phyloP scores from a whole-genome alignment of 2,888 invertebrate species.

The Meiosimyza decipiens region DNA sequence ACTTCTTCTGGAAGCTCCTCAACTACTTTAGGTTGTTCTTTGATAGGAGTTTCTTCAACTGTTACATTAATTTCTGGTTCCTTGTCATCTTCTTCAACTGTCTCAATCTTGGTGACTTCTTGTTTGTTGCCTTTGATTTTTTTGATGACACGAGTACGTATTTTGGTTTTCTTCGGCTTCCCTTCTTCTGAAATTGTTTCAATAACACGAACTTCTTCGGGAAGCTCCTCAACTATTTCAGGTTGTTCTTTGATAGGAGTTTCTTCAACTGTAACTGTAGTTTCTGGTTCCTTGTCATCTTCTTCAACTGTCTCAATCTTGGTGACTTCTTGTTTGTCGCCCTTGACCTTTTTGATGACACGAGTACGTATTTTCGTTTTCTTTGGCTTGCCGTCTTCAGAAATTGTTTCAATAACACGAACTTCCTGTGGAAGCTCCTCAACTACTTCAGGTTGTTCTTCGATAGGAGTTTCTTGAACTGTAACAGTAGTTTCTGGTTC shows the following conservation, averaged over 20 bases:
- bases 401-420: slow-evolving; percentile 43
- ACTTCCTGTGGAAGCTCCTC: slow-evolving; percentile 50
- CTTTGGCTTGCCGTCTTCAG: slow-evolving; percentile 45
- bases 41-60: slow-evolving; percentile 35
- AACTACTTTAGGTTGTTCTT: slow-evolving; percentile 29
- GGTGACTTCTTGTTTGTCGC: slow-evolving; percentile 50
- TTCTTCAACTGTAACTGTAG: slow-evolving; percentile 51
- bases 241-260: slow-evolving; percentile 28
- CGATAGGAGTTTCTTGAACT: slow-evolving; percentile 44
- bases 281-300: slow-evolving; percentile 46
- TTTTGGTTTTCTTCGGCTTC: slow-evolving; percentile 36
- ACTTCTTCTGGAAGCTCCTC: slow-evolving; percentile 36
- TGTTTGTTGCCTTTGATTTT: slow-evolving; percentile 36
- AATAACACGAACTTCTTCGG: slow-evolving; percentile 38
- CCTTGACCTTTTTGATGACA: slow-evolving; percentile 50
- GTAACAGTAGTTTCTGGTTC: slow-evolving; percentile 47
- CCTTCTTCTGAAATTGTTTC: slow-evolving; percentile 39
- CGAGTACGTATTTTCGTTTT: slow-evolving; percentile 52
- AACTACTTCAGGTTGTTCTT: slow-evolving; percentile 39
- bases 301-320: slow-evolving; percentile 53
- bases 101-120: slow-evolving; percentile 39
- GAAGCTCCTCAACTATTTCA: slow-evolving; percentile 30
- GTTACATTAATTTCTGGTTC: slow-evolving; percentile 35
- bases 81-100: slow-evolving; percentile 38
- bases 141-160: slow-evolving; percentile 38